Evolutionary conservation across 1,140 invertebrate species (phyloP).

Genomic region (Trichonephila clavipes): DNA sequence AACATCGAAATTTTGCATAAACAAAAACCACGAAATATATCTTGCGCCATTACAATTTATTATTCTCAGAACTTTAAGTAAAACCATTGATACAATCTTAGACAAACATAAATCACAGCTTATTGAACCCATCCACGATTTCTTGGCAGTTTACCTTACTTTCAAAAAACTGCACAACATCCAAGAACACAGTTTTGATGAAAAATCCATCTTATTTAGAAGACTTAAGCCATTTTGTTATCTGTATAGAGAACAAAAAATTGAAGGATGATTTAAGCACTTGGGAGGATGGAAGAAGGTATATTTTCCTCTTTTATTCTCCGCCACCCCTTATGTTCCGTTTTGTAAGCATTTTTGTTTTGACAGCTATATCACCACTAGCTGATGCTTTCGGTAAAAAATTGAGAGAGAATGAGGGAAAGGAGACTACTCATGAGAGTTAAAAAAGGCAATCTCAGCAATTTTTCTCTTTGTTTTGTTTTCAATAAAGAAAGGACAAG

Average conservation of each 20-base stretch:
- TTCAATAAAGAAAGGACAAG: slow-evolving; percentile 39
- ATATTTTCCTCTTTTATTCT: background rate
- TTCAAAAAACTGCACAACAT: background rate
- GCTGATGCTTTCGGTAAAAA: background rate
- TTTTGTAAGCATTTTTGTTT: slow-evolving; percentile 62
- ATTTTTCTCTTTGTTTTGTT: slow-evolving; percentile 52
- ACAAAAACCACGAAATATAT: too few species aligned
- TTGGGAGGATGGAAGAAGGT: background rate
- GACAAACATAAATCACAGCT: background rate
- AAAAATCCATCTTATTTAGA: slow-evolving; percentile 22
- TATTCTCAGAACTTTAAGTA: background rate
- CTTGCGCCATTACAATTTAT: too few species aligned
- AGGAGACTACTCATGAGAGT: background rate
- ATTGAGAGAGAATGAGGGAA: slow-evolving; percentile 5
- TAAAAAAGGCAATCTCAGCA: slow-evolving; percentile 59
- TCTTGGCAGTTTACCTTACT: background rate
- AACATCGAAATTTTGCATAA: too few species aligned
- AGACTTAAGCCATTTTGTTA: slow-evolving; percentile 31
- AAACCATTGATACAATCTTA: background rate
- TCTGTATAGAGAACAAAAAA: background rate
- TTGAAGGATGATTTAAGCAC: slow-evolving; percentile 20
- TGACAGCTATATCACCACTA: slow-evolving; percentile 48
- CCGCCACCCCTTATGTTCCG: background rate
- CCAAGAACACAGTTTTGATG: background rate
- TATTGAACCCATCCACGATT: background rate